Conservation (phyloP, 2,888 invertebrate genomes). For the Cetonia aurata region DNA sequence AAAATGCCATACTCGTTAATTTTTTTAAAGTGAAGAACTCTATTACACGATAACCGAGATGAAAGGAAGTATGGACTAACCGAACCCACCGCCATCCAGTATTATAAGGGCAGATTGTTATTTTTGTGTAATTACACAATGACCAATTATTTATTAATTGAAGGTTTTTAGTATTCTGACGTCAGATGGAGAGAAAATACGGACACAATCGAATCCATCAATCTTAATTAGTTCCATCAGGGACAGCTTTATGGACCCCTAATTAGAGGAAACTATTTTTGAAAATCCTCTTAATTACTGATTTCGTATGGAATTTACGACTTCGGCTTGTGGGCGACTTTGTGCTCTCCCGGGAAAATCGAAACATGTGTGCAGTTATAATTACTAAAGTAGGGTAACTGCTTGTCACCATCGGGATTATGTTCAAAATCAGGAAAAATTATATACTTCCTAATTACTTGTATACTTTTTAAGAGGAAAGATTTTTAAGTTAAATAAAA, state of each 20-base stretch:
- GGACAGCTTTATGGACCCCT: background rate
- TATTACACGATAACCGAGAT: background rate
- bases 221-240: constrained; percentile 24
- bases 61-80: background rate
- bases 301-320: constrained; percentile 22
- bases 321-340: background rate
- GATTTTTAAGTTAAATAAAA: no score
- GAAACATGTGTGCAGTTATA: constrained; percentile 24
- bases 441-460: no score
- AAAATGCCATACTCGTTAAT: constrained; percentile 18
- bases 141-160: constrained; percentile 10
- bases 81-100: constrained; percentile 1
- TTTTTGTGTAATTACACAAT: constrained; percentile 20
- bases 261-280: constrained; percentile 30
- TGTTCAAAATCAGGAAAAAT: no score
- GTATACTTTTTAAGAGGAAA: no score
- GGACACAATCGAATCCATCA: constrained; percentile 21
- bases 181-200: background rate
- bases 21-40: background rate
- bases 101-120: constrained; percentile 32
- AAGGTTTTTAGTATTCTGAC: constrained; percentile 6
- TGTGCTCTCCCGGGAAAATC: constrained; percentile 7
- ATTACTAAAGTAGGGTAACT: background rate
- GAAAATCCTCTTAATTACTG: constrained; percentile 20
- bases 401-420: no score